These are phyloP conservation scores for Aphis craccivora DNA, from an alignment of 1,140 invertebrate species.

Conservation along the genomic window DNA sequence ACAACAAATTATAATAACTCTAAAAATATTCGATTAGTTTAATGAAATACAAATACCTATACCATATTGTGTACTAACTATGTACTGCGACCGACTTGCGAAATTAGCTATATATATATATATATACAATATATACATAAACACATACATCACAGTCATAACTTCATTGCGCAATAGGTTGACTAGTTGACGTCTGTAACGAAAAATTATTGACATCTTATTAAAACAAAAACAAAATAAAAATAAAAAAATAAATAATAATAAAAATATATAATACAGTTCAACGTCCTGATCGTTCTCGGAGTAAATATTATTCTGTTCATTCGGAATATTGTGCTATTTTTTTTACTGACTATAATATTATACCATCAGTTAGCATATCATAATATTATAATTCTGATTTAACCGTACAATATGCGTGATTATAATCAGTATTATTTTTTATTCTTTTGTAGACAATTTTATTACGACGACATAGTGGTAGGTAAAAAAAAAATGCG, in stretches of 20 bases:
- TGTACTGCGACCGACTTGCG: not conserved
- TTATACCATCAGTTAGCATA: not conserved
- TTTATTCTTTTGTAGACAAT: not conserved
- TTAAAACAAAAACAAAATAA: not conserved
- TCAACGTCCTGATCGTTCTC: not conserved
- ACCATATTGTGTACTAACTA: not conserved
- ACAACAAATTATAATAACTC: not conserved
- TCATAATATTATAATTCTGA: not conserved
- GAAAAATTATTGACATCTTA: not conserved
- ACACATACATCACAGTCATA: not conserved
- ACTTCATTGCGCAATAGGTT: not conserved
- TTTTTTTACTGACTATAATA: not conserved
- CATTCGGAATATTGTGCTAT: slow-evolving; percentile 8
- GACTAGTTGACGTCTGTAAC: not conserved
- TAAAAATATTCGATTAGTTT: not conserved
- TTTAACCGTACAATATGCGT: not conserved
- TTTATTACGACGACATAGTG: slow-evolving; percentile 2
- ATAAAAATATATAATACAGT: not conserved
- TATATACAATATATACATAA: not conserved
- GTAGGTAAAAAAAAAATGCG: not conserved
- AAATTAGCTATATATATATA: not conserved
- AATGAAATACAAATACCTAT: not conserved
- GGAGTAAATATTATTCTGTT: not conserved
- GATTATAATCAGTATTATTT: not conserved
- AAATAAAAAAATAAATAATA: no score